Conservation (phyloP, 2,888 invertebrate species). For the Eumerus sabulonum region DNA sequence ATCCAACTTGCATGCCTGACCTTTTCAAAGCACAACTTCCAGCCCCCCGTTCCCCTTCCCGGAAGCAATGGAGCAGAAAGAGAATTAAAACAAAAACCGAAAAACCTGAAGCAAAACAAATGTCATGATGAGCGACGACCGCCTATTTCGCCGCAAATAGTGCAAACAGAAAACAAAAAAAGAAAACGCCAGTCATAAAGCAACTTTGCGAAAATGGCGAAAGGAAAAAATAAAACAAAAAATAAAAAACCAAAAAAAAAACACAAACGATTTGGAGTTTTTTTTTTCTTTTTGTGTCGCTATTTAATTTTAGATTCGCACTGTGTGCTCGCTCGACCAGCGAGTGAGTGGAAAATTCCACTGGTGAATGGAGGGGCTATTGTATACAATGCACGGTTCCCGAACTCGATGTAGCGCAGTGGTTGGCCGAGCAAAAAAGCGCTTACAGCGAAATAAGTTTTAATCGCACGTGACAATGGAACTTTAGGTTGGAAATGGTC, state of each 20-base stretch:
- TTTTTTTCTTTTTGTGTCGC: constrained; percentile 27
- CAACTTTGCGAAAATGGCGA: constrained; percentile 39
- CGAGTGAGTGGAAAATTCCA: constrained; percentile 56
- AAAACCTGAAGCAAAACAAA: no score
- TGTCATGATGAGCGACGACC: constrained; percentile 15
- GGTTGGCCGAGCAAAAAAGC: constrained; percentile 23
- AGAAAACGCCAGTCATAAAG: not conserved
- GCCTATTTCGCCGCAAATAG: constrained; percentile 25
- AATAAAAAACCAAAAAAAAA: constrained; percentile 14
- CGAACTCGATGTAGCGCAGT: constrained; percentile 15
- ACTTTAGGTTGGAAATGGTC: constrained; percentile 32
- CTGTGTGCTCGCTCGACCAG: constrained; percentile 17
- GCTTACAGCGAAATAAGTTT: constrained; percentile 34
- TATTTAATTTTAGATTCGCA: constrained; percentile 52
- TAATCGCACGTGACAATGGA: constrained; percentile 51
- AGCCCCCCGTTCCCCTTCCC: no score
- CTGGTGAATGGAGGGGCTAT: constrained; percentile 45
- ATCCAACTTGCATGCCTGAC: no score
- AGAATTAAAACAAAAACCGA: no score
- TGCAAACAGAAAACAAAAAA: constrained; percentile 17
- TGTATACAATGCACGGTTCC: constrained; percentile 29
- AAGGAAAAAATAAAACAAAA: constrained; percentile 17
- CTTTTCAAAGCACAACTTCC: no score
- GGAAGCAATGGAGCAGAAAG: no score
- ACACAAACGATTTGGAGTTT: constrained; percentile 23